These are phyloP conservation scores for Odobenus rosmarus DNA, from an alignment of 2,113 vertebrate species.

Conservation along the genomic window DNA sequence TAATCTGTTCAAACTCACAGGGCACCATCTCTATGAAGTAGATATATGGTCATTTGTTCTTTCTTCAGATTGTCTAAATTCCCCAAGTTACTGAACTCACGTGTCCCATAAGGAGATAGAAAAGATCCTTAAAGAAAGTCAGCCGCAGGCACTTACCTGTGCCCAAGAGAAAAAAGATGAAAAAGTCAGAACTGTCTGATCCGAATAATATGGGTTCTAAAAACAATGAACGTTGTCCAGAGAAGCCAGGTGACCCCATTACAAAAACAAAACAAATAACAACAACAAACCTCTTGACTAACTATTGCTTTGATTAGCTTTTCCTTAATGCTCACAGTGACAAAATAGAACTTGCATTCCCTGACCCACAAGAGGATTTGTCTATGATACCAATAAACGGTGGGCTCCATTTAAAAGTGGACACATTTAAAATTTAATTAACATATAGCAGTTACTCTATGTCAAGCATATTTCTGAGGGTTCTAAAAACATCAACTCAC, in stretches of 20 bases:
- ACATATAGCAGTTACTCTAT: neutral
- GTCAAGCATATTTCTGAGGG: neutral
- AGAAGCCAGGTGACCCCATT: neutral
- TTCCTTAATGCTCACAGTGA: neutral
- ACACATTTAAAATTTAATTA: neutral
- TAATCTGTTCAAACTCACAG: neutral
- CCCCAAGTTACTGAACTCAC: neutral
- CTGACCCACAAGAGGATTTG: neutral
- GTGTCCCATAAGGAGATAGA: neutral
- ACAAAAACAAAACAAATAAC: neutral
- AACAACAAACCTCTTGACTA: neutral
- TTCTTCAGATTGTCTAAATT: neutral
- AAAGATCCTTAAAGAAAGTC: neutral
- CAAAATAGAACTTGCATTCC: neutral
- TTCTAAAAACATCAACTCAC: neutral
- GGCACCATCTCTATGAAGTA: neutral
- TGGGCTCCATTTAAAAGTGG: neutral
- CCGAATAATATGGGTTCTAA: neutral
- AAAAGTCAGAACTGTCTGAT: neutral
- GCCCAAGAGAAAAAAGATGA: neutral
- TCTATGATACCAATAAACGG: neutral
- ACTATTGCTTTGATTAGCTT: neutral
- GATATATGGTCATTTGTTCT: neutral
- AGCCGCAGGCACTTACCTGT: neutral
- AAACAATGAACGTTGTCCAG: neutral